Conservation (phyloP, 2,888 invertebrate species). For the Pseudococcus viburni region DNA sequence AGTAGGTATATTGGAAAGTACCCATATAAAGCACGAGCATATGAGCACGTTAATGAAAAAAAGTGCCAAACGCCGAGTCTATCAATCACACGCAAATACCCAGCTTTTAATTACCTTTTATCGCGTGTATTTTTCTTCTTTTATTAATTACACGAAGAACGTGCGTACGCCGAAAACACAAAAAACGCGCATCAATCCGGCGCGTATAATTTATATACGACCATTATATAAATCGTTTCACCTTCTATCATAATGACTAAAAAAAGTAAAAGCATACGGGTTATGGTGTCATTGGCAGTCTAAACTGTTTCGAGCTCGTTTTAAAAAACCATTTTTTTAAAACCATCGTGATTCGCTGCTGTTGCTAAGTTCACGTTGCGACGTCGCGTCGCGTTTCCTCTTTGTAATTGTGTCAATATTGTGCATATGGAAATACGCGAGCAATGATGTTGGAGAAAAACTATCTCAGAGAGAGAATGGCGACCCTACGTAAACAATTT, state of each 20-base stretch:
- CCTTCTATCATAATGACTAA: background rate
- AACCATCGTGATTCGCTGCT: background rate
- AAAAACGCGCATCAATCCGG: background rate
- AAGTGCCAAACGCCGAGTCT: background rate
- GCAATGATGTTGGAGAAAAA: background rate
- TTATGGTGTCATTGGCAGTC: slow-evolving; percentile 41
- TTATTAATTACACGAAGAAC: slow-evolving; percentile 46
- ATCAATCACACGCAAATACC: slow-evolving; percentile 15
- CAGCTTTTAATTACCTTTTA: slow-evolving; percentile 29
- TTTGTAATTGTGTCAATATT: slow-evolving; percentile 36
- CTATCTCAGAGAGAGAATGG: too few species aligned
- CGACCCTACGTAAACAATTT: background rate
- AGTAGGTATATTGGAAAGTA: background rate
- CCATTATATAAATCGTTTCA: slow-evolving; percentile 43
- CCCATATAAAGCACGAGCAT: background rate
- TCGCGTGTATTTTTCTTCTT: background rate
- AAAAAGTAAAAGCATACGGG: slow-evolving; percentile 53
- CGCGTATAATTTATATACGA: slow-evolving; percentile 24
- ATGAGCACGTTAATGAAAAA: background rate
- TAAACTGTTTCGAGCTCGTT: slow-evolving; percentile 34
- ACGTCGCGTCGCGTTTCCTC: background rate
- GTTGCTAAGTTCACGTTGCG: background rate
- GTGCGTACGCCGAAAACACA: slow-evolving; percentile 5
- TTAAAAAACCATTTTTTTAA: background rate
- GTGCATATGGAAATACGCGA: background rate